Percentiles rank a stretch among this genome's conserved stretches.
Evolutionary conservation across 2,113 vertebrate species (phyloP).

Genomic region (Nyctereutes procyonoides): DNA sequence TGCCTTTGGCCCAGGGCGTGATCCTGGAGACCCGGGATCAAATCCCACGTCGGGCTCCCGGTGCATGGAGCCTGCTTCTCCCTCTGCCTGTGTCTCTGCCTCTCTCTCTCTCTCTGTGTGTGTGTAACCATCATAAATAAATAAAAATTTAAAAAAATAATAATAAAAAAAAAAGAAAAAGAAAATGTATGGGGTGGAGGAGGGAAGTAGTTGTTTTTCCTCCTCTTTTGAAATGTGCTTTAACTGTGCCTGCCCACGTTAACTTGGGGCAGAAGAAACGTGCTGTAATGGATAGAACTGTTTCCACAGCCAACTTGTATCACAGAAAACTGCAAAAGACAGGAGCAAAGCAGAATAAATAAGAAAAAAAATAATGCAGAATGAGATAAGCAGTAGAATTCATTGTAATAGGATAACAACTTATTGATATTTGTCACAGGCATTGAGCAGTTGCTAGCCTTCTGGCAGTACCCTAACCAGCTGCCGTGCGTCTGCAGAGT

Average conservation of each 20-base stretch:
- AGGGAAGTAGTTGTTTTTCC: not conserved
- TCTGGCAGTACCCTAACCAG: not conserved
- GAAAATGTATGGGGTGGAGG: not conserved
- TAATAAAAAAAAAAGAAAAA: not conserved
- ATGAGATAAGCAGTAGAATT: not conserved
- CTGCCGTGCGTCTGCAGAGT: not conserved
- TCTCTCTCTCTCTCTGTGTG: no score
- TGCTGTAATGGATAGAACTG: not conserved
- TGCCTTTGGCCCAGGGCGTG: no score
- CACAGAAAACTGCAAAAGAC: not conserved
- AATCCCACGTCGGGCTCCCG: no score
- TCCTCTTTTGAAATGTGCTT: not conserved
- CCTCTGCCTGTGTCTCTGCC: no score
- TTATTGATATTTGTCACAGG: not conserved
- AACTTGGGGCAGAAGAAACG: not conserved
- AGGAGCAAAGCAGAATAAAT: not conserved
- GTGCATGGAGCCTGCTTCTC: no score
- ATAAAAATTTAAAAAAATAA: no score
- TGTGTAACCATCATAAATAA: no score
- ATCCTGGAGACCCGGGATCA: no score
- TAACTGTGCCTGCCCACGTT: not conserved
- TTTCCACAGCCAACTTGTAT: not conserved
- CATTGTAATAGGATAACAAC: not conserved
- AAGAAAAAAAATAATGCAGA: not conserved
- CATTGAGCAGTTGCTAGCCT: not conserved